Conservation (phyloP, 2,797 vertebrate species). For the Pyrocephalus nanus region DNA sequence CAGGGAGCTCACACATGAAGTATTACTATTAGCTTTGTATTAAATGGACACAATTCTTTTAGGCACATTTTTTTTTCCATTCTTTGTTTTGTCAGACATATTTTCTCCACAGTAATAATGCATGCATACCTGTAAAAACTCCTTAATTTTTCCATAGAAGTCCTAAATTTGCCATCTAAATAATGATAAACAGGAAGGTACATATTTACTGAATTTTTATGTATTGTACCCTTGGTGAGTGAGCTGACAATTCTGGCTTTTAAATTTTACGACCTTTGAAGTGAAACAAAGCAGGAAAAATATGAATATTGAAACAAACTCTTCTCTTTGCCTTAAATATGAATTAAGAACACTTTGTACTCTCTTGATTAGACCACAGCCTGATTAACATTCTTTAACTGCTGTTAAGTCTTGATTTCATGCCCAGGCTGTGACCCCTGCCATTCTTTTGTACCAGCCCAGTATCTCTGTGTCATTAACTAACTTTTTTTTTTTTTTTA, state of each 20-base stretch:
- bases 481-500: too few relatives aligned
- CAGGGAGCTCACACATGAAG: not conserved
- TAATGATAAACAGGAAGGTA: not conserved
- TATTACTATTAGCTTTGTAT: not conserved
- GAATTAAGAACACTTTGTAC: not conserved
- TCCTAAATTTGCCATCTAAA: not conserved
- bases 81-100: not conserved
- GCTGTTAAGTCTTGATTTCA: not conserved
- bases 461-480: not conserved
- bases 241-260: not conserved
- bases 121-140: not conserved
- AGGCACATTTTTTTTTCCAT: not conserved
- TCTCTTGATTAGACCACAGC: not conserved
- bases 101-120: not conserved
- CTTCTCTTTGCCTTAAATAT: not conserved
- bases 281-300: not conserved
- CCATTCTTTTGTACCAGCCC: not conserved
- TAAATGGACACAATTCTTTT: not conserved
- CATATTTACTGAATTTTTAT: not conserved
- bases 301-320: not conserved
- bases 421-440: not conserved
- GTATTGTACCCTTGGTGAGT: not conserved
- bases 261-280: not conserved
- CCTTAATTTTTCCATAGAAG: not conserved
- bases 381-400: not conserved